These are phyloP conservation scores for Tenodera sinensis DNA, from an alignment of 2,888 invertebrate genomes.

Conservation along the genomic window DNA sequence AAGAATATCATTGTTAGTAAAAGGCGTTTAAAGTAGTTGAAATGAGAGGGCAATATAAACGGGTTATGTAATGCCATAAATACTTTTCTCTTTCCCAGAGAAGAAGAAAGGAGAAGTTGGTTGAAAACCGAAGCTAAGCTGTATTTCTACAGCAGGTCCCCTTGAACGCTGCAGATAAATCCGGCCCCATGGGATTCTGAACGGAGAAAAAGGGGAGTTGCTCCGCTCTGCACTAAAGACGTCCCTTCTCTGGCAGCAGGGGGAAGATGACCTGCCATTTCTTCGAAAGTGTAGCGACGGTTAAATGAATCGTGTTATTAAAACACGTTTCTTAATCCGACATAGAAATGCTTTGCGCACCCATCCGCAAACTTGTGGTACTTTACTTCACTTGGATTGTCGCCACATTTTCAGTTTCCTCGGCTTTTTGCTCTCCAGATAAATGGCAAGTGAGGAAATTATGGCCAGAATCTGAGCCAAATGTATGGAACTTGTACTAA, in stretches of 20 bases:
- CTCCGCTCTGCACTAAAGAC: not conserved
- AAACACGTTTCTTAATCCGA: not conserved
- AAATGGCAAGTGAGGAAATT: not conserved
- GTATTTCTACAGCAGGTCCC: not conserved
- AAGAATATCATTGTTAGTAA: too few species aligned
- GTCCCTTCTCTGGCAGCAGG: not conserved
- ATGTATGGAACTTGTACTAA: too few species aligned
- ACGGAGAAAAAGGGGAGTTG: not conserved
- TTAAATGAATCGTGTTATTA: not conserved
- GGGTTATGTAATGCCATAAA: too few species aligned
- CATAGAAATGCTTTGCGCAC: not conserved
- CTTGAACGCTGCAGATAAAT: not conserved
- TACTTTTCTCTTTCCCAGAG: too few species aligned
- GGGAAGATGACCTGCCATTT: not conserved
- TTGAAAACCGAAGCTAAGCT: not conserved
- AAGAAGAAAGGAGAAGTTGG: not conserved
- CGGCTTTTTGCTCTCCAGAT: not conserved
- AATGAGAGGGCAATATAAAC: too few species aligned
- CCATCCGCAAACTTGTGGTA: not conserved
- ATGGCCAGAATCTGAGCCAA: not conserved
- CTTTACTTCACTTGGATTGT: not conserved
- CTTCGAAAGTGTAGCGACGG: not conserved
- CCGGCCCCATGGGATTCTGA: not conserved
- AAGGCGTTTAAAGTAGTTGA: too few species aligned
- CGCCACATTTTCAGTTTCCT: not conserved